A percentile compares a stretch with the other conserved stretches of the same genome.
phyloP scores from a whole-genome alignment of 2,888 invertebrate species.

The Nebria salina region DNA sequence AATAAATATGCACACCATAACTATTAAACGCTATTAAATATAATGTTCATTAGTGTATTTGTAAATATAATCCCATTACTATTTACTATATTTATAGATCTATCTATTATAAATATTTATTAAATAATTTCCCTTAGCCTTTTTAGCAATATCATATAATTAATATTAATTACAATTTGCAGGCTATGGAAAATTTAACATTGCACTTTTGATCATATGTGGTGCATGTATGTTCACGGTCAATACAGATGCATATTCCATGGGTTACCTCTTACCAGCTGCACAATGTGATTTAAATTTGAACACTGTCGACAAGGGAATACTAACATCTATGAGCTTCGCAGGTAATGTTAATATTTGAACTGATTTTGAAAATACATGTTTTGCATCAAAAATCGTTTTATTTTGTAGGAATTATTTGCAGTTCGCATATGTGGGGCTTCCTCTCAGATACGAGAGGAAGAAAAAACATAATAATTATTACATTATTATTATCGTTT shows the following conservation, averaged over 20 bases:
- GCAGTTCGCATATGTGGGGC: conserved; percentile 51
- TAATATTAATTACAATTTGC: conserved; percentile 8
- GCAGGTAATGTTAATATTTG: conserved; percentile 40
- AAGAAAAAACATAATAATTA: conserved; percentile 48
- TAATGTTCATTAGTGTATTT: too few species aligned
- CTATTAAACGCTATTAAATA: too few species aligned
- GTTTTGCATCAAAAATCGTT: conserved; percentile 1
- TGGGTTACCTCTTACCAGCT: conserved; percentile 50
- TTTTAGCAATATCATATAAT: not conserved
- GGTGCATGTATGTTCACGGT: conserved; percentile 50
- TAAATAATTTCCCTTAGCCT: too few species aligned
- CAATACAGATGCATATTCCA: conserved; percentile 49
- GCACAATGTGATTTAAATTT: conserved; percentile 51
- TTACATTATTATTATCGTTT: conserved; percentile 48
- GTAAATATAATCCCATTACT: too few species aligned
- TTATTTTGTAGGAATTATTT: conserved; percentile 47
- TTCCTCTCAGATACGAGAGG: conserved; percentile 51
- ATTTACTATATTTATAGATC: too few species aligned
- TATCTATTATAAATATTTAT: too few species aligned
- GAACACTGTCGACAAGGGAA: conserved; percentile 50
- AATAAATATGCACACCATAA: too few species aligned
- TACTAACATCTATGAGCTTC: conserved; percentile 50
- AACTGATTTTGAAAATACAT: not conserved
- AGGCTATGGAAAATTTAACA: conserved; percentile 52
- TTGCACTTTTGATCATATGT: conserved; percentile 48